A percentile compares a stretch with the other conserved stretches of the same genome.
Evolutionary conservation across 2,888 invertebrate species (phyloP).

Genomic region (Iphiclides podalirius): DNA sequence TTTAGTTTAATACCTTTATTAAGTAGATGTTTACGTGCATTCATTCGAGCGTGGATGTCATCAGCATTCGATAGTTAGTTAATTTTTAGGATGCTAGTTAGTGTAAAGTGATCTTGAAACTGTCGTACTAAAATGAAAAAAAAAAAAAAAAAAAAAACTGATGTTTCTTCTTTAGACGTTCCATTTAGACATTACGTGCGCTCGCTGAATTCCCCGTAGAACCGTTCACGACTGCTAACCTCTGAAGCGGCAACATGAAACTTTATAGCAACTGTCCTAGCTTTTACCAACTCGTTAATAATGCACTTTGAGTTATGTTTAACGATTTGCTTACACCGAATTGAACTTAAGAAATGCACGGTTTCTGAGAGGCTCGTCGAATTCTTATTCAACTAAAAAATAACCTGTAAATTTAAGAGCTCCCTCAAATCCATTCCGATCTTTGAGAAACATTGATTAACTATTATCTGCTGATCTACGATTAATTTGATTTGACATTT

Average conservation of each 20-base stretch:
- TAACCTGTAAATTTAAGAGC: too few relatives aligned
- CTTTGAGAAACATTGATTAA: too few relatives aligned
- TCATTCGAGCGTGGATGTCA: constrained; percentile 65
- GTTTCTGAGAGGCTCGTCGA: too few relatives aligned
- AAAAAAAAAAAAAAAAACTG: constrained; percentile 3
- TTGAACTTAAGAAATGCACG: too few relatives aligned
- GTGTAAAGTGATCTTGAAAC: constrained; percentile 68
- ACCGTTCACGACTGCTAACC: not conserved
- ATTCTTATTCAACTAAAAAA: too few relatives aligned
- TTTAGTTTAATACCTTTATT: constrained; percentile 71
- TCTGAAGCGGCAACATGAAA: too few relatives aligned
- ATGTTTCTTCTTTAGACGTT: too few relatives aligned
- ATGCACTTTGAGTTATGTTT: constrained; percentile 55
- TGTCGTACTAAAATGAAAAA: constrained; percentile 41
- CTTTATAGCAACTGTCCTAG: constrained; percentile 27
- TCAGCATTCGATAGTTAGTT: constrained; percentile 76
- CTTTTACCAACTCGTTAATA: constrained; percentile 56
- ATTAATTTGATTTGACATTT: too few relatives aligned
- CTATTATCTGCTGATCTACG: too few relatives aligned
- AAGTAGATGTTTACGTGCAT: constrained; percentile 73
- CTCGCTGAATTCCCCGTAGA: constrained; percentile 9
- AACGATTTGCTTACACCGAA: constrained; percentile 2
- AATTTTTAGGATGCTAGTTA: constrained; percentile 80
- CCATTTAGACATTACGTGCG: not conserved
- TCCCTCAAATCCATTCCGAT: too few relatives aligned